Evolutionary conservation across 1,140 invertebrate species (phyloP), one percentile per base, ranked within the genome.

Genomic region (Bradysia coprophila): DNA sequence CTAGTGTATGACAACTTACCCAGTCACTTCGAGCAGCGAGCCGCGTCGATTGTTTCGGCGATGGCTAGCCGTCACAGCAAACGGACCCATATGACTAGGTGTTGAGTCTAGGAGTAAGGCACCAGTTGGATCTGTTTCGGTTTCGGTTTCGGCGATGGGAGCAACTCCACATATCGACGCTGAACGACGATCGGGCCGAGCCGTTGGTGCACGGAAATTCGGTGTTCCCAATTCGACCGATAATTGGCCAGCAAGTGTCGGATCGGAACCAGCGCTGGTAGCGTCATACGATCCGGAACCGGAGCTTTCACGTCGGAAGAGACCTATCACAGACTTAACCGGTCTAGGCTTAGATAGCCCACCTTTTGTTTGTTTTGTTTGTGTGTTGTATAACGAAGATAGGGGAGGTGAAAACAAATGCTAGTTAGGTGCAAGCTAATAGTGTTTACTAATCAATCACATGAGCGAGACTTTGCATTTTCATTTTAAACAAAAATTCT

Each of bases 311-410:
- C 73, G 68, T 51, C 73, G 65, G 59, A 77, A 77, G 32, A 77
- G 66, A 67, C 74, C 74, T 68, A 77, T 76, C 62, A 77, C 73
- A 63, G 73, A 76, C 62, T 75, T 75, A 46, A 72, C 66, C 64
- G 69, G 71, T 69, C 71, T 73, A 69, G 71, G 69, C 64, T 76
- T 75, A 59, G 75, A 73, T 63, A 77, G 69, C 56, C 73, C 74
- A 63, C 74, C 74, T 77, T 59, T 42, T 48, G 45, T 45, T 21
- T 21, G 38, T 38, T 46, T 38, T 45, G 24, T 28, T 20, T 44
- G 31, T 18, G n/a, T n/a, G n/a, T n/a, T n/a, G n/a, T n/a, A n/a
- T n/a, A n/a, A n/a, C n/a, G n/a, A n/a, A n/a, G n/a, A n/a, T n/a
- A n/a, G n/a, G 10, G 42, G 4, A 18, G 21, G 4, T 2, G 24